Evolutionary conservation across 2,797 vertebrate species (phyloP), one percentile per base, ranked within the genome.

Genomic region (Alauda arvensis): DNA sequence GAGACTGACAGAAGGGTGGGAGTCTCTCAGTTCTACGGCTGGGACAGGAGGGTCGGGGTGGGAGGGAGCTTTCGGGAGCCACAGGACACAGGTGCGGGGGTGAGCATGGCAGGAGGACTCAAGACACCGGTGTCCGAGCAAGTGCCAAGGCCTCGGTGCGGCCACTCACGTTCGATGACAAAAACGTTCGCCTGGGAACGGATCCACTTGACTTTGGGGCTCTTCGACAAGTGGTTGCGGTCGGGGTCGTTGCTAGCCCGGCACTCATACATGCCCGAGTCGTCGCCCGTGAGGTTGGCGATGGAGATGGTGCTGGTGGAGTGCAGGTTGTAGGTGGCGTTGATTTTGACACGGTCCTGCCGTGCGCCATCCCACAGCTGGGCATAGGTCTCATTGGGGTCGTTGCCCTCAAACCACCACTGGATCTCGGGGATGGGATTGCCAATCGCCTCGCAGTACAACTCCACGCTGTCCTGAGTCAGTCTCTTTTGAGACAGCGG

Each of bases 121-220:
- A 85, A 92, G 91, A 94, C 94, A 93, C 68, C 11, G 1, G 67
- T 93, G 91, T 92, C 91, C 72, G 55, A 93, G 89, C 89, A 77
- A 85, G 89, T 70, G 89, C 90, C 92, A 77, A 84, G 76, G 91
- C 94, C 90, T 89, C 59, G 14, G 83, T 2, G 76, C 1, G 92
- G 91, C 96, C 97, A 99, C 99, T 99, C 98, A 99, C 99, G 95
- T 98, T 99, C 98, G 62, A 98, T 97, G 96, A 99, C 98, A 97
- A 99, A 97, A 97, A 99, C 88, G 90, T 98, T 99, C 14, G 99
- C 99, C 96, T 99, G 99, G 57, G 99, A 98, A 92, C 98, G 98
- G 97, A 99, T 99, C 99, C 99, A 99, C 98, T 98, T 99, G 98
- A 99, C 97, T 98, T 97, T 98, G 89, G 98, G 99, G 25, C 94